phyloP scores from a whole-genome alignment of 2,113 vertebrate species.

The Nothobranchius kuhntae region DNA sequence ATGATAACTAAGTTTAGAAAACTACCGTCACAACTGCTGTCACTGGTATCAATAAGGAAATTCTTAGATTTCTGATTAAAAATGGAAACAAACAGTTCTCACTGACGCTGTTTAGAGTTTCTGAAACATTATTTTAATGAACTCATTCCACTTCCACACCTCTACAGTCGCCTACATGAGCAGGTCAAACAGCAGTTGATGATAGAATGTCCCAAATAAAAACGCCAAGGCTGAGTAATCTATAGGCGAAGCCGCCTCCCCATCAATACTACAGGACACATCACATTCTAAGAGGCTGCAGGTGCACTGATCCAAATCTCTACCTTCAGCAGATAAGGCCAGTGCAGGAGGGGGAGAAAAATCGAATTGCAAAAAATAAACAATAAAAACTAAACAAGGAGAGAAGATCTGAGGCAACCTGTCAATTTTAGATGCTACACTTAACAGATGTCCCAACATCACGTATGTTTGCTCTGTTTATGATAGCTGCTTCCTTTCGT shows the following conservation, averaged over 20 bases:
- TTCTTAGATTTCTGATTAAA: background rate
- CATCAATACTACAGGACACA: conserved; percentile 42
- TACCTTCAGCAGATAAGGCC: conserved; percentile 52
- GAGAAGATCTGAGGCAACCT: conserved; percentile 41
- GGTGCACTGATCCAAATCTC: conserved; percentile 46
- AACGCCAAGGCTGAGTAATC: conserved; percentile 51
- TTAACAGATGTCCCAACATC: background rate
- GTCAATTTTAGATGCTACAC: background rate
- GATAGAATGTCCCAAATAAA: conserved; percentile 25
- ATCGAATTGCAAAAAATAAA: conserved; percentile 19
- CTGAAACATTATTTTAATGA: no score
- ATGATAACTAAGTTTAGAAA: background rate
- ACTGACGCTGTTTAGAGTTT: no score
- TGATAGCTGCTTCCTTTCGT: background rate
- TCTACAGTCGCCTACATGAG: background rate
- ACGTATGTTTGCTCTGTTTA: conserved; percentile 16
- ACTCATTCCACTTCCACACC: background rate
- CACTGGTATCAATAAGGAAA: no score
- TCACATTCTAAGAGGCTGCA: conserved; percentile 33
- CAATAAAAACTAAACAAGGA: conserved; percentile 48
- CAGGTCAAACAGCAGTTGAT: conserved; percentile 11
- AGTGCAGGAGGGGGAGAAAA: conserved; percentile 29
- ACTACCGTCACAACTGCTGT: no score
- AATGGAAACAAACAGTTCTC: background rate
- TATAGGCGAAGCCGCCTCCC: conserved; percentile 34